A percentile compares a stretch with the other conserved stretches of the same genome.
Evolutionary conservation across 2,113 vertebrate species (phyloP).

Genomic region (Nanorana parkeri): DNA sequence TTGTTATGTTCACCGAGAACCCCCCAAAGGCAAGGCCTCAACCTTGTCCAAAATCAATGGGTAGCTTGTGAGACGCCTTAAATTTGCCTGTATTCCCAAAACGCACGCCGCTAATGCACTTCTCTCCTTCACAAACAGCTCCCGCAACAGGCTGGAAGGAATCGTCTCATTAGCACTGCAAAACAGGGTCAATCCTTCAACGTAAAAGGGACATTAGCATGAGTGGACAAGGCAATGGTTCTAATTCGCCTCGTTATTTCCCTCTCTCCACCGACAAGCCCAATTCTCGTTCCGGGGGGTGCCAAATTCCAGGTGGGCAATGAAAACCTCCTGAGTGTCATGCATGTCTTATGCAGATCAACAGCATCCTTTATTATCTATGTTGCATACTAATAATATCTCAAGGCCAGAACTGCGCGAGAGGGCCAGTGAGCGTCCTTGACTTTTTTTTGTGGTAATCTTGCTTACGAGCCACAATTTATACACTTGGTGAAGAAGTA

Average conservation of each 20-base stretch:
- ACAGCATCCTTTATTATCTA: neutral
- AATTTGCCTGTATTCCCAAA: neutral
- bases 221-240: neutral
- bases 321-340: neutral
- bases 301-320: neutral
- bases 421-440: neutral
- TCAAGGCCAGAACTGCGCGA: slow-evolving; percentile 3
- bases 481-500: neutral
- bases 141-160: slow-evolving; percentile 7
- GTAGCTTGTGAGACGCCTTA: neutral
- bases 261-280: neutral
- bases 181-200: slow-evolving; percentile 4
- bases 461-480: neutral
- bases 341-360: neutral
- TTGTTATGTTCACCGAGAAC: too few species aligned
- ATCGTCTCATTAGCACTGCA: slow-evolving; percentile 19
- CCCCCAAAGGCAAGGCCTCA: too few species aligned
- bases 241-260: neutral
- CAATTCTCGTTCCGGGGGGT: neutral
- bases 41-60: too few species aligned
- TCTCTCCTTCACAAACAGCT: neutral
- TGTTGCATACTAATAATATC: slow-evolving; percentile 12
- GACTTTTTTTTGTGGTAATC: slow-evolving; percentile 4
- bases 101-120: neutral
- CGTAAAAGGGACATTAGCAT: slow-evolving; percentile 32